phyloP scores from a whole-genome alignment of 2,113 vertebrate genomes.

The Balaeniceps rex region DNA sequence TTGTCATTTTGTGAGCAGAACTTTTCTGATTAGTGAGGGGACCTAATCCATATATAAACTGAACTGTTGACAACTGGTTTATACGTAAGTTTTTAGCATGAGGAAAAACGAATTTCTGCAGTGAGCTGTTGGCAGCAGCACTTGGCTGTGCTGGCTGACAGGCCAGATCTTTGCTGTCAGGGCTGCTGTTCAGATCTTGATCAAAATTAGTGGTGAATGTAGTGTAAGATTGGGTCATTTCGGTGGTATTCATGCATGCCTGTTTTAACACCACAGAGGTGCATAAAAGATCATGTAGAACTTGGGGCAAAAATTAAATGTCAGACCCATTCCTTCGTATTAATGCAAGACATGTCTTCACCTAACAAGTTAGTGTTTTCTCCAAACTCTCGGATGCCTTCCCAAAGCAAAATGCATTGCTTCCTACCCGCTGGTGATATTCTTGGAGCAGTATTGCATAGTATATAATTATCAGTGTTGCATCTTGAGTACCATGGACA shows the following conservation, averaged over 20 bases:
- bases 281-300: neutral
- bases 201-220: neutral
- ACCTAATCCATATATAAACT: neutral
- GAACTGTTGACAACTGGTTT: neutral
- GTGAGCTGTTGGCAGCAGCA: neutral
- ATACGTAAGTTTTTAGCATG: neutral
- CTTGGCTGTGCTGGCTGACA: neutral
- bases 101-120: neutral
- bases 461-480: neutral
- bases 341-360: neutral
- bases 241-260: neutral
- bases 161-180: neutral
- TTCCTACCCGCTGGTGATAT: neutral
- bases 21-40: neutral
- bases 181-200: neutral
- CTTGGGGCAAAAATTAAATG: neutral
- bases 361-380: neutral
- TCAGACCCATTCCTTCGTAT: accelerated
- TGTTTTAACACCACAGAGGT: neutral
- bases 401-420: neutral
- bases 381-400: neutral
- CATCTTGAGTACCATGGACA: neutral
- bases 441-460: neutral
- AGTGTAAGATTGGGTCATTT: neutral
- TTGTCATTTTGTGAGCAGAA: neutral